A percentile compares a stretch with the other conserved stretches of the same genome.
These are phyloP conservation scores for Macrobrachium nipponense DNA, from an alignment of 1,140 invertebrate genomes.

Conservation along the genomic window DNA sequence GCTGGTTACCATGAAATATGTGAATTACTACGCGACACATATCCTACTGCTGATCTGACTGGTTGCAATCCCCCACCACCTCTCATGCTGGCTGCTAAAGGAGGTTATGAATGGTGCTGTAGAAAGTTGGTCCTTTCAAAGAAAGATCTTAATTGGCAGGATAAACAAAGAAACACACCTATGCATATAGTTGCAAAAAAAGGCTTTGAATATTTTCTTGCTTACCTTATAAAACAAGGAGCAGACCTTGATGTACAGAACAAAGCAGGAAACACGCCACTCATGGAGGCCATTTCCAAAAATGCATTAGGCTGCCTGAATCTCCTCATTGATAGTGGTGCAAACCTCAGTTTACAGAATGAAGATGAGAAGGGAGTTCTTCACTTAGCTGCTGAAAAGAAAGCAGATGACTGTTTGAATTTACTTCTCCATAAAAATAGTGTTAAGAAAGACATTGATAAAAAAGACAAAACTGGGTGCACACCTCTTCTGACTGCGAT, in stretches of 20 bases:
- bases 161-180: not conserved
- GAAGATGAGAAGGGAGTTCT: not conserved
- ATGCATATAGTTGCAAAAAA: not conserved
- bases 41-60: too few species aligned
- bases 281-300: slow-evolving; percentile 1
- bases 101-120: too few species aligned
- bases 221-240: not conserved
- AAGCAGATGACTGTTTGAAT: not conserved
- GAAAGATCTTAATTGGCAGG: not conserved
- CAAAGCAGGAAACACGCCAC: not conserved
- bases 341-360: not conserved
- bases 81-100: too few species aligned
- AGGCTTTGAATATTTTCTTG: not conserved
- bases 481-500: not conserved
- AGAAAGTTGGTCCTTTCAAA: too few species aligned
- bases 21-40: too few species aligned
- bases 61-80: too few species aligned
- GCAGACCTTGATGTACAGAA: not conserved
- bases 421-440: not conserved
- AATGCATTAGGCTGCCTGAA: not conserved
- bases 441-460: not conserved
- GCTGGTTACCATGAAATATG: too few species aligned
- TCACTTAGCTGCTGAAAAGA: not conserved
- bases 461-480: not conserved
- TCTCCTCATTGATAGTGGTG: not conserved